phyloP scores from a whole-genome alignment of 2,888 invertebrate species.

The Vesta saturnalis region DNA sequence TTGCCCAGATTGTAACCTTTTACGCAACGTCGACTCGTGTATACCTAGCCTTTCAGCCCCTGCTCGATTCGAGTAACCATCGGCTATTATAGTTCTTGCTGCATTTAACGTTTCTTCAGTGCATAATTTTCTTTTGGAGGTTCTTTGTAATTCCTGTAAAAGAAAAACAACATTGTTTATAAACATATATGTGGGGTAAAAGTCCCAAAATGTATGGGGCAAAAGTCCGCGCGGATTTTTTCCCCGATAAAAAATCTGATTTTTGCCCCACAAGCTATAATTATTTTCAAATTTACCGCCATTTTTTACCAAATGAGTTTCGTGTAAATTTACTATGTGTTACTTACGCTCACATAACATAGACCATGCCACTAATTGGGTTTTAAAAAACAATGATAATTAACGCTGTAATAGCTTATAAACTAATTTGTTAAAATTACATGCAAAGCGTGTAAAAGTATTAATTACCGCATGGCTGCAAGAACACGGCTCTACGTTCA shows the following conservation, averaged over 20 bases:
- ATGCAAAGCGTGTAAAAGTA: background rate
- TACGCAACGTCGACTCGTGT: conserved; percentile 36
- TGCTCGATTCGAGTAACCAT: too few species aligned
- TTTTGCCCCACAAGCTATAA: background rate
- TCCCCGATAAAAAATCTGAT: background rate
- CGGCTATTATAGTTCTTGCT: too few species aligned
- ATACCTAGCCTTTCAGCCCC: too few species aligned
- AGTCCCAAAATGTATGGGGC: background rate
- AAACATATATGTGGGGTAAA: too few species aligned
- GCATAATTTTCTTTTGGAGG: too few species aligned
- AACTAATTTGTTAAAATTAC: too few species aligned
- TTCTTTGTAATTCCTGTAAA: background rate
- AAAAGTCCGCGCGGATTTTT: background rate
- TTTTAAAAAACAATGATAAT: background rate
- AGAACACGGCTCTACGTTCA: background rate
- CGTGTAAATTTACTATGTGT: too few species aligned
- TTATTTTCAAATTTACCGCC: too few species aligned
- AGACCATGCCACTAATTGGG: background rate
- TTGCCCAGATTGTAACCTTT: conserved; percentile 32
- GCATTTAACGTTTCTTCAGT: too few species aligned
- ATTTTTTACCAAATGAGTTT: too few species aligned
- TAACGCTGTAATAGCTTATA: background rate
- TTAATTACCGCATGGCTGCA: background rate
- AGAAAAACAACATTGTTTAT: too few species aligned
- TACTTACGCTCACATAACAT: too few species aligned